Evolutionary conservation across 2,888 invertebrate genomes (phyloP), one percentile per base, ranked within the genome.

Genomic region (Acleris literana): DNA sequence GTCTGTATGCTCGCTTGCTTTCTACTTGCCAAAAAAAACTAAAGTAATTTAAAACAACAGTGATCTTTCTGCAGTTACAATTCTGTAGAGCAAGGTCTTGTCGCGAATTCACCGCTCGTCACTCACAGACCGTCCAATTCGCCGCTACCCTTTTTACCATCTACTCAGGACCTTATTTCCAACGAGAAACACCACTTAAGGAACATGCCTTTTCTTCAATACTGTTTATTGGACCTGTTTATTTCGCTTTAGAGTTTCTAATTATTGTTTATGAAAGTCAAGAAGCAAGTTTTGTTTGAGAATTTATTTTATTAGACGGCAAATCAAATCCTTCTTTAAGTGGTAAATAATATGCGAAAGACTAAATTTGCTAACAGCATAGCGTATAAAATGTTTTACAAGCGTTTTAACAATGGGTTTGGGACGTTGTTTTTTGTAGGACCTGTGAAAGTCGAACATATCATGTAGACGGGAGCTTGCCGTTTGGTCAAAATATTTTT

Each of bases 111-210:
- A 18, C 66, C 61, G 58, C 63, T 65, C 67, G 70, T 70, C 70
- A 71, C 69, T 71, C 61, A 56, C 70, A 65, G 55, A 68, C 67
- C 66, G 69, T 63, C 68, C 71, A 71, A 69, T 67, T 71, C 69
- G 64, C 70, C 68, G 59, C 53, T 68, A 64, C 68, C 68, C 68
- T 68, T 68, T 68, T 68, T 57, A 55, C 59, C 64, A 58, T 52
- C 64, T 62, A 58, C 68, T 49, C 55, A 29, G 33, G 52, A 59
- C 64, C 63, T 54, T 62, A 69, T 66, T 68, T 63, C 56, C 69
- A 66, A 66, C 63, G 69, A 66, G 68, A 69, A 69, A 69, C 63
- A 63, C 55, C 69, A 69, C 66, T 69, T 69, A 69, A 58, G 66
- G 39, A 69, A 66, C 66, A 66, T 62, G 69, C 63, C 66, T 66